Percentiles rank a stretch among this genome's conserved stretches.
Conservation (phyloP, 2,888 invertebrate species). For the Formica aserva region DNA sequence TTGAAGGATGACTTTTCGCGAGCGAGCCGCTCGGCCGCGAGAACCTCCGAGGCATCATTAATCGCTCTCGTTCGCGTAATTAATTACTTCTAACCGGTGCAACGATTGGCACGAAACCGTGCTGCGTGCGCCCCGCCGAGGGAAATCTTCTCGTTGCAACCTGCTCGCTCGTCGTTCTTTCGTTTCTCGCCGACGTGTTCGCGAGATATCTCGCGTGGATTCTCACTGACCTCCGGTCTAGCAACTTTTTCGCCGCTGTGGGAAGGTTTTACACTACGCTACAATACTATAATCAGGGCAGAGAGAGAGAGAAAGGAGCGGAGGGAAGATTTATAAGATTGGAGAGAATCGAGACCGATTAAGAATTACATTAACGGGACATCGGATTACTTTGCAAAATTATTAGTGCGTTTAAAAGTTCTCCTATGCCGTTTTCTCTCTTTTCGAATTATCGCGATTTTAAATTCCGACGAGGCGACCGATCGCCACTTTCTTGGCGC, state of each 20-base stretch:
- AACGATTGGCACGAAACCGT: conserved; percentile 63
- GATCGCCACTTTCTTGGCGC: background rate
- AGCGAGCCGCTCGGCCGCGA: conserved; percentile 45
- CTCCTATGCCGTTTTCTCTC: background rate
- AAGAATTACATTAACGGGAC: background rate
- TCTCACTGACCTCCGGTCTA: conserved; percentile 47
- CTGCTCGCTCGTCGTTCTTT: conserved; percentile 53
- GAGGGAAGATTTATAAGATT: background rate
- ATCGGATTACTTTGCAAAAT: background rate
- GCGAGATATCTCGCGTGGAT: conserved; percentile 31
- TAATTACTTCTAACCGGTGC: conserved; percentile 66
- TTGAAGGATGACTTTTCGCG: conserved; percentile 55
- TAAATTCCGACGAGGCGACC: background rate
- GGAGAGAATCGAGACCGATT: background rate
- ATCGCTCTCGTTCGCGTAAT: conserved; percentile 71
- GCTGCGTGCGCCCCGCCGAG: conserved; percentile 61
- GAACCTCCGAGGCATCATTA: conserved; percentile 64
- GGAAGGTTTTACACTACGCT: conserved; percentile 25
- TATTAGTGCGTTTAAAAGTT: background rate
- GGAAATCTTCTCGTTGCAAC: conserved; percentile 66
- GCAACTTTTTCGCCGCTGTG: conserved; percentile 34
- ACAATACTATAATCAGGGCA: background rate
- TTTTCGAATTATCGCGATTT: background rate
- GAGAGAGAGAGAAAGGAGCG: background rate
- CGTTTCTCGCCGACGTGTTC: conserved; percentile 36